A percentile compares a stretch with the other conserved stretches of the same genome.
These are phyloP conservation scores for Lasioglossum baleicum DNA, from an alignment of 1,140 invertebrate genomes.

Conservation along the genomic window DNA sequence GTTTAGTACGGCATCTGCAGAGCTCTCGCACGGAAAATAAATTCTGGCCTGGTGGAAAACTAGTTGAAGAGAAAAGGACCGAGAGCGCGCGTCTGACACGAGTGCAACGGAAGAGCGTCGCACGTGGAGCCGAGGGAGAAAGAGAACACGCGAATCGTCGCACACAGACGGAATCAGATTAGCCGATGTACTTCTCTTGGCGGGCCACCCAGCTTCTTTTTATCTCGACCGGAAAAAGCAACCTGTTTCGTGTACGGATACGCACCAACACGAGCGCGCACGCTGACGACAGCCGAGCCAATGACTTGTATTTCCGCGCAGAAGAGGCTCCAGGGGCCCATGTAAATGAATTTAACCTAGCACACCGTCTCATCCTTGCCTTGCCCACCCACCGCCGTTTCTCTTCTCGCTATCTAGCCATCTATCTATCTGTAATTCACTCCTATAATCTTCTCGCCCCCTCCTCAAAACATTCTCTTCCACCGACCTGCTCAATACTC, in stretches of 20 bases:
- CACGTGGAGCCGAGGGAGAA: not conserved
- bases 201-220: constrained; percentile 26
- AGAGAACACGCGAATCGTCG: constrained; percentile 13
- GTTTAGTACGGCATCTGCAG: constrained; percentile 45
- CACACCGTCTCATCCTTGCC: not conserved
- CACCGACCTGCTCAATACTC: not conserved
- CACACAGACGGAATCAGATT: constrained; percentile 61
- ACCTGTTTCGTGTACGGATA: not conserved
- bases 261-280: not conserved
- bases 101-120: not conserved
- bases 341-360: constrained; percentile 56
- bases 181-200: constrained; percentile 58
- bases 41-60: constrained; percentile 41
- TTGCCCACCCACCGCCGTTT: not conserved
- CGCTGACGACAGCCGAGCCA: constrained; percentile 42
- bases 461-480: not conserved
- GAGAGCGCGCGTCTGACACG: constrained; percentile 5
- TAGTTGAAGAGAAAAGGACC: constrained; percentile 3
- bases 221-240: constrained; percentile 22
- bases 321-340: constrained; percentile 57
- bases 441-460: not conserved
- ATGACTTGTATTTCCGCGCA: constrained; percentile 54
- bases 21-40: constrained; percentile 57
- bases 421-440: constrained; percentile 1
- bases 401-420: not conserved